phyloP scores from a whole-genome alignment of 2,797 vertebrate species.

The Syngnathus acus region DNA sequence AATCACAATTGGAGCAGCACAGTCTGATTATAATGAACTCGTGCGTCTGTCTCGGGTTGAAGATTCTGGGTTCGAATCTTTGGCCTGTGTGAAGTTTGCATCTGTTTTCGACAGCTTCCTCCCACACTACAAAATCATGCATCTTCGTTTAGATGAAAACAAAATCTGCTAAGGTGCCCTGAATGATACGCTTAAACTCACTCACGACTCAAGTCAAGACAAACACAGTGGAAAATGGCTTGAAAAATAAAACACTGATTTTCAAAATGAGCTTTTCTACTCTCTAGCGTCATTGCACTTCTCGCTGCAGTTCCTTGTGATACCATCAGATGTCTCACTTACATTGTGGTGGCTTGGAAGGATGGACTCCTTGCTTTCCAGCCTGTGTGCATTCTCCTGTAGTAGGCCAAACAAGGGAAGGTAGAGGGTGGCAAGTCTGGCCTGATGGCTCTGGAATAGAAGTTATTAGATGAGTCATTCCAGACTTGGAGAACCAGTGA shows the following conservation, averaged over 20 bases:
- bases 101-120: too few relatives aligned
- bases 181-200: too few relatives aligned
- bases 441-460: conserved; percentile 83
- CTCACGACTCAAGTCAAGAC: background rate
- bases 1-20: too few relatives aligned
- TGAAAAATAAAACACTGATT: background rate
- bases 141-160: too few relatives aligned
- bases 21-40: too few relatives aligned
- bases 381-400: conserved; percentile 88
- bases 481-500: background rate
- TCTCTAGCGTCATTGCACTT: background rate
- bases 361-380: conserved; percentile 82
- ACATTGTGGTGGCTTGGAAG: conserved; percentile 75
- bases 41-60: too few relatives aligned
- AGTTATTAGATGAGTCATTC: background rate
- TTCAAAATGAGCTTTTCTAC: background rate
- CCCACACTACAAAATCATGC: too few relatives aligned
- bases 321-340: conserved; percentile 56
- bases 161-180: too few relatives aligned
- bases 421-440: conserved; percentile 90
- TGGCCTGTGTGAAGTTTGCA: too few relatives aligned
- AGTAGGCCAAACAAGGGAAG: conserved; percentile 91
- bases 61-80: too few relatives aligned
- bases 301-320: background rate
- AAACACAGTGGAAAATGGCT: background rate